Evolutionary conservation across 2,888 invertebrate species (phyloP), one percentile per base, ranked within the genome.

Genomic region (Dynastes maya): DNA sequence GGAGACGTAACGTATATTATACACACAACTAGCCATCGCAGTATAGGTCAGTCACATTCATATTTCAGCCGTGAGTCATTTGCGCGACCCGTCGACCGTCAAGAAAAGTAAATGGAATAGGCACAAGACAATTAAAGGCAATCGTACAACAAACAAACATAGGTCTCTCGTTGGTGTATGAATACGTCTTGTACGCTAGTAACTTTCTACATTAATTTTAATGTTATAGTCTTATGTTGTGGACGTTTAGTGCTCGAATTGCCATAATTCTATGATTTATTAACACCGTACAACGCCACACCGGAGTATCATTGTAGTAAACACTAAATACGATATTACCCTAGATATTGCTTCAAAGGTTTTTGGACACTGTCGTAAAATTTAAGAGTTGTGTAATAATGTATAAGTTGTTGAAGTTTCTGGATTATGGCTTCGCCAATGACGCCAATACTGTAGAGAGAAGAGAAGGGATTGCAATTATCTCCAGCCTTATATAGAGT

Each of bases 31-130:
- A 65, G 49, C 67, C 49, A 68, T 45, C 53, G 22, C 55, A 53
- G 77, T 77, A 68, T 77, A 77, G 77, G 77, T 77, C 77, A 77
- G 77, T 77, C 77, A 77, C 77, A 67, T 77, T 68, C 67, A 77
- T 77, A 77, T 68, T 68, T 77, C 37, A 65, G 65, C 37, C 45
- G 77, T 77, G 77, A 77, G 68, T 77, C 77, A 77, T 77, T 77
- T 55, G 58, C 58, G 58, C 61, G 75, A 9, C 40, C 67, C 27
- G 67, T 27, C 55, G 68, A 74, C 29, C 45, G 61, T 29, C 45
- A 49, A 67, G 40, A 76, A 51, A 65, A 76, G 53, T 76, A 76
- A 76, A 76, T 32, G 53, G 76, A 71, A 71, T 68, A 68, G 51
- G 51, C 68, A 29, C 68, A 68, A 68, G 27, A 68, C 68, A 68